Evolutionary conservation across 1,140 invertebrate species (phyloP).

Genomic region (Bemisia tabaci): DNA sequence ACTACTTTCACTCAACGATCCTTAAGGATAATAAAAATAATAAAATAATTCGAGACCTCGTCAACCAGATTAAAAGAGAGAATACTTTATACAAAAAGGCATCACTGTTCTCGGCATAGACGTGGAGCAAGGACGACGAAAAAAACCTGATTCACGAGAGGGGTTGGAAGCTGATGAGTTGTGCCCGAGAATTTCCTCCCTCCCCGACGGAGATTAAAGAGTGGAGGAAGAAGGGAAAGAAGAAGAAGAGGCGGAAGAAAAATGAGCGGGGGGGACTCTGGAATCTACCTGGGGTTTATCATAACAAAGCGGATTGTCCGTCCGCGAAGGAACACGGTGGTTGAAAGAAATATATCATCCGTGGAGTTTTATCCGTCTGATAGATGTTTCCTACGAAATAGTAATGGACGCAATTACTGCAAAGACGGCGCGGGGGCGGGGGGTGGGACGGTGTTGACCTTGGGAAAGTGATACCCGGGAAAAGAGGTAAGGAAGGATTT

Average conservation of each 20-base stretch:
- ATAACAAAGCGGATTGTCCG: background rate
- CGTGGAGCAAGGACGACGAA: background rate
- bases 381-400: background rate
- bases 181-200: background rate
- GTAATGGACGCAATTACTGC: background rate
- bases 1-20: too few relatives aligned
- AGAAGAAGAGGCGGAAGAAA: background rate
- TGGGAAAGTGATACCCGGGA: too few relatives aligned
- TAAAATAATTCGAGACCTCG: too few relatives aligned
- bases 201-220: background rate
- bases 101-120: too few relatives aligned
- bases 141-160: background rate
- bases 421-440: too few relatives aligned
- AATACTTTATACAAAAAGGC: too few relatives aligned
- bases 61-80: too few relatives aligned
- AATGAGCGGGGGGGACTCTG: background rate
- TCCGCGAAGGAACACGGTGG: background rate
- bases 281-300: background rate
- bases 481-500: too few relatives aligned
- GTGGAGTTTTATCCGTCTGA: background rate
- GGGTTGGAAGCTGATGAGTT: background rate
- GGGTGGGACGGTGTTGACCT: too few relatives aligned
- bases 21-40: too few relatives aligned
- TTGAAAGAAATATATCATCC: background rate
- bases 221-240: background rate